Evolutionary conservation across 1,140 invertebrate genomes (phyloP).

Genomic region (Drosophila suzukii): DNA sequence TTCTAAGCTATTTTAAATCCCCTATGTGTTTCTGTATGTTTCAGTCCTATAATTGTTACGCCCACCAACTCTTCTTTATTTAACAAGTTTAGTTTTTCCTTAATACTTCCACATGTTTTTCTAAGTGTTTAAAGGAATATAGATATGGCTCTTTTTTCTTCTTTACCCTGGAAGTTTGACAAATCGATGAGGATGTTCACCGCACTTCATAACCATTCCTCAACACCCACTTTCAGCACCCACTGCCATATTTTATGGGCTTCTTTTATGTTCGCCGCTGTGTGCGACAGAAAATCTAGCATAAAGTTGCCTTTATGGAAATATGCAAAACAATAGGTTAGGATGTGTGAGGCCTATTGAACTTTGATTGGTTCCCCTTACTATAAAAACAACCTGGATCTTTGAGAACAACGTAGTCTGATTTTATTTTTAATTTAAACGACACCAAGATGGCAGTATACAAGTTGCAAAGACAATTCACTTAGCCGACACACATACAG

Average conservation of each 20-base stretch:
- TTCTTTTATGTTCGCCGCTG: slow-evolving; percentile 47
- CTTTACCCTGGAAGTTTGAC: slow-evolving; percentile 27
- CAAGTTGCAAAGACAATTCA: background rate
- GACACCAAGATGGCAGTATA: background rate
- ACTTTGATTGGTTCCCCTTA: slow-evolving; percentile 16
- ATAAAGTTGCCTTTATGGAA: slow-evolving; percentile 50
- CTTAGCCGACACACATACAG: background rate
- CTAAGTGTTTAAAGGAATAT: slow-evolving; percentile 2
- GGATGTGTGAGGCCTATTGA: slow-evolving; percentile 25
- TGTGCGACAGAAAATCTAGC: slow-evolving; percentile 39
- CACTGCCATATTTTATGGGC: slow-evolving; percentile 36
- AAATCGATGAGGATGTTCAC: slow-evolving; percentile 50
- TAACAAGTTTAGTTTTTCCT: no score
- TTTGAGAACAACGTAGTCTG: background rate
- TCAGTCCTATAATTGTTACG: no score
- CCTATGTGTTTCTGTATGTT: no score
- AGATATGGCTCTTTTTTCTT: slow-evolving; percentile 2
- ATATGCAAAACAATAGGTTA: slow-evolving; percentile 45
- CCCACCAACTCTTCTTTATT: no score
- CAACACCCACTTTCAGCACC: slow-evolving; percentile 14
- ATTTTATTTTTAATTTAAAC: slow-evolving; percentile 6
- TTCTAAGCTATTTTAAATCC: no score
- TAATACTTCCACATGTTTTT: slow-evolving; percentile 3
- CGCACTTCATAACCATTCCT: background rate
- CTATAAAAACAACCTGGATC: background rate